Conservation (phyloP, 2,888 invertebrate genomes). For the Mythimna impura region DNA sequence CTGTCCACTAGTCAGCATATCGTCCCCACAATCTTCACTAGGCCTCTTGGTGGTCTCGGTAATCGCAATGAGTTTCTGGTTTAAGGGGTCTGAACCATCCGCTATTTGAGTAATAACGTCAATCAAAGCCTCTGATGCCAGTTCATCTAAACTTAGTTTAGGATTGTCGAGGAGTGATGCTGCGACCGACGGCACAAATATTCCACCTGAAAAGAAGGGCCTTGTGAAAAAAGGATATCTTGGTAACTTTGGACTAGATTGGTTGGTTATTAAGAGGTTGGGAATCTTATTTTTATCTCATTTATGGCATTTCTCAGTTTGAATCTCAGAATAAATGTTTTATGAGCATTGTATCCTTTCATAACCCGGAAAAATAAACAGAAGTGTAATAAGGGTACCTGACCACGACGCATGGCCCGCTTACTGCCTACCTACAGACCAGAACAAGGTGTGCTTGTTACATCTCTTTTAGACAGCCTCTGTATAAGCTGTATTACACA, state of each 20-base stretch:
- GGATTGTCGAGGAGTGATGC: conserved; percentile 89
- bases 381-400: conserved; percentile 11
- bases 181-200: conserved; percentile 91
- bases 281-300: background rate
- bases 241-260: too few species aligned
- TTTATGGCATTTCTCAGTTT: background rate
- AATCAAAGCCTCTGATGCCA: conserved; percentile 92
- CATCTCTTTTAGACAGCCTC: background rate
- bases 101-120: conserved; percentile 91
- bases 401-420: background rate
- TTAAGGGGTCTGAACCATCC: conserved; percentile 90
- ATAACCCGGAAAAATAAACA: conserved; percentile 12
- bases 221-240: conserved; percentile 11
- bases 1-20: conserved; percentile 78
- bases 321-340: background rate
- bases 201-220: conserved; percentile 81
- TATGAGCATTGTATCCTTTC: conserved; percentile 5
- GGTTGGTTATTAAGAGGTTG: background rate
- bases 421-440: background rate
- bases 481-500: too few species aligned
- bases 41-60: conserved; percentile 85
- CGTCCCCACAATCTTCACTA: conserved; percentile 86
- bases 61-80: conserved; percentile 86
- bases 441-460: conserved; percentile 32
- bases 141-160: conserved; percentile 86